Percentiles rank a stretch among this genome's conserved stretches.
Evolutionary conservation across 2,113 vertebrate genomes (phyloP).

Genomic region (Xiphias gladius): DNA sequence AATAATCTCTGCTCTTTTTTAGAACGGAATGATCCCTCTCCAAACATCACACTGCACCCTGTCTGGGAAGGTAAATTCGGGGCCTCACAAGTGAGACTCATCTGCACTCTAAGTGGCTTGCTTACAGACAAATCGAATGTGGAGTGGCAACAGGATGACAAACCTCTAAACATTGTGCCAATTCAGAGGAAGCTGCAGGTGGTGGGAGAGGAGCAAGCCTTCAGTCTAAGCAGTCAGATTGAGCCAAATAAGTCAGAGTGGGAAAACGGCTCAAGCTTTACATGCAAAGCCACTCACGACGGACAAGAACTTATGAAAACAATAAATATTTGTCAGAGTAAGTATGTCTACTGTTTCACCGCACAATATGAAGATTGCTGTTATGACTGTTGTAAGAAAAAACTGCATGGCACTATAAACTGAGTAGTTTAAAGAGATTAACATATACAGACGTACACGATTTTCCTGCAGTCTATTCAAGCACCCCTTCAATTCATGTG

Average conservation of each 20-base stretch:
- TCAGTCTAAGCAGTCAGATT: constrained; percentile 65
- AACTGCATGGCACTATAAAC: neutral
- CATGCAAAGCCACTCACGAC: constrained; percentile 53
- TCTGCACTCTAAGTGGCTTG: constrained; percentile 72
- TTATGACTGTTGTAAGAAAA: neutral
- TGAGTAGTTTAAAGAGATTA: neutral
- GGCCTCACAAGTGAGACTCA: constrained; percentile 53
- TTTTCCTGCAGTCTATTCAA: constrained; percentile 38
- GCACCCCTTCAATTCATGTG: constrained; percentile 36
- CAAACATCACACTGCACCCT: constrained; percentile 69
- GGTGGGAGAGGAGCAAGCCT: neutral
- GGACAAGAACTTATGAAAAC: accelerated
- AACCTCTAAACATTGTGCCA: accelerated
- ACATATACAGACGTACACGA: neutral
- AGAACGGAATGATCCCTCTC: constrained; percentile 6
- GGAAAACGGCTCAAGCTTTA: constrained; percentile 43
- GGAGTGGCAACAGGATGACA: constrained; percentile 43
- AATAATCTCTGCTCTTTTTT: constrained; percentile 37
- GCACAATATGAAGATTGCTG: neutral
- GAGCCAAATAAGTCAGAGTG: constrained; percentile 36
- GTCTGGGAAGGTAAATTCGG: constrained; percentile 37
- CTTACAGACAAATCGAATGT: constrained; percentile 46
- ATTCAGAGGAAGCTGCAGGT: neutral
- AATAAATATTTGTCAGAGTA: constrained; percentile 74
- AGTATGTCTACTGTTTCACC: constrained; percentile 33